Conservation (phyloP, 1,140 invertebrate genomes). For the Zaprionus capensis region DNA sequence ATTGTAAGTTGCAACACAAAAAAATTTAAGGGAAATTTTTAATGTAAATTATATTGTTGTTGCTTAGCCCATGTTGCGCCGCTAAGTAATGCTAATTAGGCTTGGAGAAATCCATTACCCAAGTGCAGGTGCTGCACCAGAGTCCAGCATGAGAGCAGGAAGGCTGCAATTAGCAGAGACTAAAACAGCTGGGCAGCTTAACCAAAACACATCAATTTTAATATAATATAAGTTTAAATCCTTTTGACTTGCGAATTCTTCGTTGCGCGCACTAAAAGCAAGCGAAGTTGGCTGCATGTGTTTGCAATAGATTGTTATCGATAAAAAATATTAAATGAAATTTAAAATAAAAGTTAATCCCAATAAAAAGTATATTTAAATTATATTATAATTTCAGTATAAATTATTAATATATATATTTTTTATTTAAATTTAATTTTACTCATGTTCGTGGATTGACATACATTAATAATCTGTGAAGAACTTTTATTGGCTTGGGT, state of each 20-base stretch:
- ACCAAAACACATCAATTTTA: constrained; percentile 1
- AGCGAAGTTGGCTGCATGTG: not conserved
- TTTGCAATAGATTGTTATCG: not conserved
- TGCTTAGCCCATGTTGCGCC: constrained; percentile 35
- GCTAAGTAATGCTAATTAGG: constrained; percentile 78
- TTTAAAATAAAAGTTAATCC: no score
- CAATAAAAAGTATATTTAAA: no score
- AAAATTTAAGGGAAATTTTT: constrained; percentile 56
- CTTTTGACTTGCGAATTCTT: no score
- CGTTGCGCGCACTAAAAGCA: not conserved
- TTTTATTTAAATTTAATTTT: no score
- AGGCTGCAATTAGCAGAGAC: not conserved
- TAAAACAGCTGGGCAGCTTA: not conserved
- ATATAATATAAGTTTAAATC: not conserved
- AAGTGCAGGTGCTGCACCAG: constrained; percentile 3
- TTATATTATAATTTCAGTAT: no score
- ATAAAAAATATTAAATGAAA: not conserved
- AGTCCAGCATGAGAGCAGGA: constrained; percentile 20
- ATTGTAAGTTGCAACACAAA: constrained; percentile 10
- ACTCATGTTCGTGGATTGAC: no score
- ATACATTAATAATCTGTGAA: no score
- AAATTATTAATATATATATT: no score
- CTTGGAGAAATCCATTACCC: constrained; percentile 78
- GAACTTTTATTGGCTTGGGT: no score
- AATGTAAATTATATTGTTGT: constrained; percentile 65